These are phyloP conservation scores for Loris lydekkerianus DNA, from an alignment of 2,797 vertebrate genomes.

Conservation along the genomic window DNA sequence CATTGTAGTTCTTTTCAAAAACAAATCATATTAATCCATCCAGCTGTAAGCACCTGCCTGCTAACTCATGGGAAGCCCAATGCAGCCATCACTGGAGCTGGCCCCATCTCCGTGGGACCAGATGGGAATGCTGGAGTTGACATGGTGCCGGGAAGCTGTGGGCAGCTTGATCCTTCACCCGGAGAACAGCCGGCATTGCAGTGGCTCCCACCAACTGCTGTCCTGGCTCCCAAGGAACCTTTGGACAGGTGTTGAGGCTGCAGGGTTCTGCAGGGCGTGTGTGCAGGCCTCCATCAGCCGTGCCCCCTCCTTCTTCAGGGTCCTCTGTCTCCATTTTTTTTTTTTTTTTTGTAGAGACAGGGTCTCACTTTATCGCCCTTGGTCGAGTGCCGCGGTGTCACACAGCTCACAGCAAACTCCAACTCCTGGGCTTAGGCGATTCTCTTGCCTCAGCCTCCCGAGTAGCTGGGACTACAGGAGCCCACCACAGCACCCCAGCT, in stretches of 20 bases:
- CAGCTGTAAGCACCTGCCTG: neutral
- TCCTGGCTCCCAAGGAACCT: neutral
- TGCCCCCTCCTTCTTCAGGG: neutral
- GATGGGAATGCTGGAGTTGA: neutral
- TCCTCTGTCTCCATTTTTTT: neutral
- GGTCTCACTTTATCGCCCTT: too few relatives aligned
- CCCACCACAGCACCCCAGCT: too few relatives aligned
- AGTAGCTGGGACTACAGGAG: too few relatives aligned
- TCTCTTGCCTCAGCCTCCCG: too few relatives aligned
- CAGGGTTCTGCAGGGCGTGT: neutral
- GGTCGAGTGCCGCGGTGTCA: too few relatives aligned
- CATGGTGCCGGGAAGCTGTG: neutral
- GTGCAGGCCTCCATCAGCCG: neutral
- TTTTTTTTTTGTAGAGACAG: too few relatives aligned
- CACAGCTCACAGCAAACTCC: too few relatives aligned
- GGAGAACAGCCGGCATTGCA: rapidly evolving
- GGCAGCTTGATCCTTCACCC: neutral
- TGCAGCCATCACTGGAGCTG: neutral
- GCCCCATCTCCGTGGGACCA: neutral
- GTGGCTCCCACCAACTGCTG: neutral
- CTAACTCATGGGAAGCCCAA: neutral
- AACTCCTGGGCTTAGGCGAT: too few relatives aligned
- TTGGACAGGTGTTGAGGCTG: rapidly evolving
- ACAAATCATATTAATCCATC: neutral
- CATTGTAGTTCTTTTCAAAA: neutral